These are phyloP conservation scores for Taphrorychus bicolor DNA, from an alignment of 2,888 invertebrate species.

Conservation along the genomic window DNA sequence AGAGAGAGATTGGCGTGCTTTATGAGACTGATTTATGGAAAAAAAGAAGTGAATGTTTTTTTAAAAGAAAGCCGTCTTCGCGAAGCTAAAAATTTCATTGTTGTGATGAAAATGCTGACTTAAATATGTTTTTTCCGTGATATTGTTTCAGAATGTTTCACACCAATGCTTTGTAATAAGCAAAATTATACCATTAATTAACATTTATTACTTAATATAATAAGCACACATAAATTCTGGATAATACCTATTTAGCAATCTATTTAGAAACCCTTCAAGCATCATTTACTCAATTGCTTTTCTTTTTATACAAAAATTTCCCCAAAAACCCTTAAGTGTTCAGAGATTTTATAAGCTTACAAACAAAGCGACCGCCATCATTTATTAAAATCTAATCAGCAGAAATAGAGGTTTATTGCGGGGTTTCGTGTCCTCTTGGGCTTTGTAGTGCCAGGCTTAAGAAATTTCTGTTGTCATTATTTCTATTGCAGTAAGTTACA, in stretches of 20 bases:
- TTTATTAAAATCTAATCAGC: constrained; percentile 11
- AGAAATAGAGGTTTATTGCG: background rate
- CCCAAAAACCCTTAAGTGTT: background rate
- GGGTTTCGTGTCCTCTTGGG: background rate
- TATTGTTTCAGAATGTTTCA: too few species aligned
- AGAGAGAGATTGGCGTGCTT: background rate
- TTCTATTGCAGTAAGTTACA: background rate
- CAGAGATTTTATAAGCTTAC: background rate
- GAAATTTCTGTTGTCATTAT: background rate
- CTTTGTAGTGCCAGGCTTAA: background rate
- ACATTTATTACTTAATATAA: too few species aligned
- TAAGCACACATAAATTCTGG: too few species aligned
- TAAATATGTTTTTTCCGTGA: too few species aligned
- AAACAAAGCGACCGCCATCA: background rate
- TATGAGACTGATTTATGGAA: background rate
- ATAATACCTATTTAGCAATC: too few species aligned
- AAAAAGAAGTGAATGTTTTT: background rate
- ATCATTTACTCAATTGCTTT: too few species aligned
- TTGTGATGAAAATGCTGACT: too few species aligned
- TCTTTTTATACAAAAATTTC: background rate
- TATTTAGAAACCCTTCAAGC: too few species aligned
- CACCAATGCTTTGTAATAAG: too few species aligned
- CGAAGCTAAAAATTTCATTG: too few species aligned
- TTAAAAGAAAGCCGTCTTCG: background rate
- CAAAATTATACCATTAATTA: too few species aligned